Percentiles rank a stretch among this genome's conserved stretches.
phyloP scores from a whole-genome alignment of 2,113 vertebrate genomes.

The Nibea coibor region DNA sequence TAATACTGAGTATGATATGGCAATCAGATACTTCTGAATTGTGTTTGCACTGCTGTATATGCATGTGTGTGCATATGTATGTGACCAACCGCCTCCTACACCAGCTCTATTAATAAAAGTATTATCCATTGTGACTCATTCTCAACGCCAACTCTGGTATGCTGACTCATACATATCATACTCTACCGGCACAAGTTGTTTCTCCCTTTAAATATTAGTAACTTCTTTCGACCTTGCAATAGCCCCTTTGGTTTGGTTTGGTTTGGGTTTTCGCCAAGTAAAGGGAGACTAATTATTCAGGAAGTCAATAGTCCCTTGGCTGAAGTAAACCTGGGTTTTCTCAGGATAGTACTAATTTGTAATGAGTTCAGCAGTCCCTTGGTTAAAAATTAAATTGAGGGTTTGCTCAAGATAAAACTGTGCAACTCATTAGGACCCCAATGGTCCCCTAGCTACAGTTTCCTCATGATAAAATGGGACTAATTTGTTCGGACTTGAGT shows the following conservation, averaged over 20 bases:
- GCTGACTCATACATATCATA: conserved; percentile 69
- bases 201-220: conserved; percentile 30
- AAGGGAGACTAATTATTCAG: conserved; percentile 51
- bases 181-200: conserved; percentile 42
- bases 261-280: conserved; percentile 6
- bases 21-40: conserved; percentile 40
- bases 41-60: conserved; percentile 29
- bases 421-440: conserved; percentile 59
- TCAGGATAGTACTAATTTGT: conserved; percentile 45
- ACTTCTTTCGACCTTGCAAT: conserved; percentile 51
- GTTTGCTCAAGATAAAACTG: conserved; percentile 57
- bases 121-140: conserved; percentile 72
- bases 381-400: conserved; percentile 42
- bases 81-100: conserved; percentile 65
- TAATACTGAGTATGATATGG: background rate
- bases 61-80: conserved; percentile 56
- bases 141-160: conserved; percentile 61
- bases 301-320: conserved; percentile 52
- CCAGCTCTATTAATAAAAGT: conserved; percentile 70
- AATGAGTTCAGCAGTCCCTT: conserved; percentile 28
- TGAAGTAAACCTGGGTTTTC: conserved; percentile 36
- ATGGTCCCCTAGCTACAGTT: conserved; percentile 50
- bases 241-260: background rate
- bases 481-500: conserved; percentile 59
- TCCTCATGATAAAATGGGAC: conserved; percentile 51